Evolutionary conservation across 2,113 vertebrate genomes (phyloP).

Genomic region (Chitala chitala): DNA sequence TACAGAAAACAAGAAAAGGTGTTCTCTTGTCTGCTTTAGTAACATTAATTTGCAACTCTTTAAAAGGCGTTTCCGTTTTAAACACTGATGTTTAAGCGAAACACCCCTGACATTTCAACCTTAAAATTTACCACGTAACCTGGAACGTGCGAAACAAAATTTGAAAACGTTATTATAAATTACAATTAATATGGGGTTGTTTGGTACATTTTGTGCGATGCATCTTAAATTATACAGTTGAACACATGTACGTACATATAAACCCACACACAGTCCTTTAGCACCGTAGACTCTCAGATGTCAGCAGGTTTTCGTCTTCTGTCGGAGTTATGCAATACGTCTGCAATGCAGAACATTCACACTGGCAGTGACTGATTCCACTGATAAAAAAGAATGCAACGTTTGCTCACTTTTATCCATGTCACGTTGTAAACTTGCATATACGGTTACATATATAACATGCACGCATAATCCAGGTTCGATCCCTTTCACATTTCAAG

Average conservation of each 20-base stretch:
- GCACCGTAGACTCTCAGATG: not conserved
- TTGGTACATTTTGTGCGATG: too few species aligned
- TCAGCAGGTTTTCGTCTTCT: not conserved
- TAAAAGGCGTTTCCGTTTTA: too few species aligned
- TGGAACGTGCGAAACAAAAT: not conserved
- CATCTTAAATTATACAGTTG: too few species aligned
- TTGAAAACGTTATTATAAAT: too few species aligned
- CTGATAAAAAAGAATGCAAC: not conserved
- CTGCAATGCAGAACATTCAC: not conserved
- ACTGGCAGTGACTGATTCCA: not conserved
- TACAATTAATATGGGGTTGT: too few species aligned
- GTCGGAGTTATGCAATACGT: not conserved
- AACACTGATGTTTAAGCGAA: not conserved
- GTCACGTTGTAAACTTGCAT: not conserved
- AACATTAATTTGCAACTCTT: too few species aligned
- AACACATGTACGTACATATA: too few species aligned
- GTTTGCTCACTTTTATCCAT: not conserved
- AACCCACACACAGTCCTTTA: too few species aligned
- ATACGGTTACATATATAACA: not conserved
- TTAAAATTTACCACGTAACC: not conserved
- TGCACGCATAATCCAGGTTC: constrained; percentile 8
- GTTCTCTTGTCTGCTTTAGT: too few species aligned
- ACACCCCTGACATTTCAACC: not conserved
- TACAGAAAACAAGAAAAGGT: too few species aligned
- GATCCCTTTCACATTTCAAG: not conserved